Base-by-base conservation (phyloP, 2,888 invertebrate genomes). In the Drosophila kambysellisi region DNA sequence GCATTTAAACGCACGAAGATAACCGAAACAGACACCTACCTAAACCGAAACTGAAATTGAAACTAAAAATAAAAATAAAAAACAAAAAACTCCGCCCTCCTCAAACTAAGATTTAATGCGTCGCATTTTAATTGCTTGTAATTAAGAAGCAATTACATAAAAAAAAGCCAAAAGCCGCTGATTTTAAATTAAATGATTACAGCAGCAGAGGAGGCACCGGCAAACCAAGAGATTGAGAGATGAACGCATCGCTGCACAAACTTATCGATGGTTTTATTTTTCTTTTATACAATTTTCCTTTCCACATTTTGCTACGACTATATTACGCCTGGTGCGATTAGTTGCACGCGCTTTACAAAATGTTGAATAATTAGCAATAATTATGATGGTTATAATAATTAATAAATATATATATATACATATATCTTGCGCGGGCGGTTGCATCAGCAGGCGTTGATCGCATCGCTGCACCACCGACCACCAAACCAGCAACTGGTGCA, bases 131-230 rank as follows among this genome's bases (percentile, higher is more conserved):
- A 88, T 88, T 88, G 75, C 83, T 64, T 61, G 75, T 59, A 77
- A 88, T 83, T 90, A 87, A 76, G 70, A 70, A 70, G 76, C 83
- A 87, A 89, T 89, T 87, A 87, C 88, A 85, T 89, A 89, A 87
- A 86, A 70, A 70, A 78, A 81, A 64, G 17, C 7, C 60, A 62
- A 70, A 78, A 76, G 70, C 70, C 56, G 70, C 73, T 78, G 87
- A 86, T 89, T 89, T 84, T 74, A 60, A 88, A 88, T 85, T 81
- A 79, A 90, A 78, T 78, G 88, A 87, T 90, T 87, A 87, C 86
- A 64, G 89, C 89, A 89, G 76, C 61, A 76, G 46, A 25, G 25
- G 46, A 25, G 25, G 35, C 50, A 20, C 35, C 57, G 32, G 25
- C 25, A 64, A 64, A 39, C 43, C 39, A 17, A 65, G 63, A 30